Evolutionary conservation across 2,888 invertebrate genomes (phyloP).

Genomic region (Mongoloraphidia duomilia): DNA sequence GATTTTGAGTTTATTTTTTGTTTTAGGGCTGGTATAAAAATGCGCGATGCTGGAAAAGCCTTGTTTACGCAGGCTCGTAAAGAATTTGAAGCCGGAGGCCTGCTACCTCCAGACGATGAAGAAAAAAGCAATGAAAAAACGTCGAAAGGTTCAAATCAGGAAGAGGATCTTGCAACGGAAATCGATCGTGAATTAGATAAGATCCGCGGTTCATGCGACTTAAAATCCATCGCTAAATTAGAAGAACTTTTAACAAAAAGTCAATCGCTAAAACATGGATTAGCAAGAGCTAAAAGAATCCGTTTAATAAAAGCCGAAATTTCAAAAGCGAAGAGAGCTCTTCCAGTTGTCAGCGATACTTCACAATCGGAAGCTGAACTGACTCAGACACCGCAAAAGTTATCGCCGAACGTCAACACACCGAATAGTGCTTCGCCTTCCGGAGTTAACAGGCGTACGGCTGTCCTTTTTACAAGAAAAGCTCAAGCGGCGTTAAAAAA

Average conservation of each 20-base stretch:
- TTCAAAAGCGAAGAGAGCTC: conserved; percentile 33
- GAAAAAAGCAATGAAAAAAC: conserved; percentile 19
- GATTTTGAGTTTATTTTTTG: background rate
- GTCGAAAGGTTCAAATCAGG: conserved; percentile 21
- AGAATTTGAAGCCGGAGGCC: conserved; percentile 50
- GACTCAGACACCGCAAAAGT: conserved; percentile 8
- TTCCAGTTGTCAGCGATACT: conserved; percentile 21
- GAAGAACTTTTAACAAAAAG: conserved; percentile 47
- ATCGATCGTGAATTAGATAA: conserved; percentile 39
- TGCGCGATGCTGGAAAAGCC: conserved; percentile 75
- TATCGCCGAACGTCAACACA: conserved; percentile 2
- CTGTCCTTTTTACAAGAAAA: conserved; percentile 65
- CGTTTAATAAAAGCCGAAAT: conserved; percentile 43
- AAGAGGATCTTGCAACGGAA: conserved; percentile 35
- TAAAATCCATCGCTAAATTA: conserved; percentile 32
- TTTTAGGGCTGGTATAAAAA: conserved; percentile 63
- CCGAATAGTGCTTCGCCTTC: conserved; percentile 29
- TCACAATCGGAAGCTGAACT: conserved; percentile 28
- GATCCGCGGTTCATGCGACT: conserved; percentile 24
- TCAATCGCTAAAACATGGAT: conserved; percentile 41
- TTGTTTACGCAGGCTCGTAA: conserved; percentile 67
- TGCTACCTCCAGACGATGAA: conserved; percentile 29
- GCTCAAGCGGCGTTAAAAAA: conserved; percentile 36
- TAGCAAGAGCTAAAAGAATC: conserved; percentile 40
- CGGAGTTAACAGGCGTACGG: conserved; percentile 54